Evolutionary conservation across 2,888 invertebrate species (phyloP), one percentile per base, ranked within the genome.

Genomic region (Sympetrum striolatum): DNA sequence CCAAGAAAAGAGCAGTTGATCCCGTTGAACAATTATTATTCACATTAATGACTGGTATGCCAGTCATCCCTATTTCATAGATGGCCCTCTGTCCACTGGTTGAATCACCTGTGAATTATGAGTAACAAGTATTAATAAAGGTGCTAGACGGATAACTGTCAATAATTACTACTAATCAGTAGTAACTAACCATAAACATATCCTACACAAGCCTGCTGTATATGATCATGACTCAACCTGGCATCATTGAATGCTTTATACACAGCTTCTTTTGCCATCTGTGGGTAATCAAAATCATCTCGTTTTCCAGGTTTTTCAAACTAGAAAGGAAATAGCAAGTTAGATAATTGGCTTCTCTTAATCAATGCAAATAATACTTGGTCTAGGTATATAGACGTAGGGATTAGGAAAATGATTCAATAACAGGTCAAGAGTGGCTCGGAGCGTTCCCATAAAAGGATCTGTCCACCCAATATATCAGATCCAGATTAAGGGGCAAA

Each of bases 21-120:
- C 99, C 99, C 1, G 99, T 99, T 0, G 99, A 97, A 93, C 99
- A 99, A 93, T 99, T 99, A 93, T 99, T 99, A 94, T 99, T 99
- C 22, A 99, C 99, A 94, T 99, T 99, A 94, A 97, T 98, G 92
- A 99, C 97, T 6, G 99, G 99, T 92, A 99, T 98, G 80, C 99
- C 99, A 58, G 97, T 98, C 96, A 99, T 96, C 91, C 99, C 99
- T 80, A 99, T 95, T 93, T 98, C 97, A 94, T 99, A 99, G 12
- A 99, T 94, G 0, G 98, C 98, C 92, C 99, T 95, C 94, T 99
- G 99, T 0, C 99, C 99, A 94, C 97, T 96, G 4, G 98, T 98
- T 0, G 99, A 98, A 94, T 99, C 99, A 0, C 99, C 96, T 96
- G 92, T 12, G 92, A 92, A 80, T 82, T 86, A 90, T 90, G 25